Base-by-base conservation (phyloP, 2,797 vertebrate species). In the Enteromius viviparus region DNA sequence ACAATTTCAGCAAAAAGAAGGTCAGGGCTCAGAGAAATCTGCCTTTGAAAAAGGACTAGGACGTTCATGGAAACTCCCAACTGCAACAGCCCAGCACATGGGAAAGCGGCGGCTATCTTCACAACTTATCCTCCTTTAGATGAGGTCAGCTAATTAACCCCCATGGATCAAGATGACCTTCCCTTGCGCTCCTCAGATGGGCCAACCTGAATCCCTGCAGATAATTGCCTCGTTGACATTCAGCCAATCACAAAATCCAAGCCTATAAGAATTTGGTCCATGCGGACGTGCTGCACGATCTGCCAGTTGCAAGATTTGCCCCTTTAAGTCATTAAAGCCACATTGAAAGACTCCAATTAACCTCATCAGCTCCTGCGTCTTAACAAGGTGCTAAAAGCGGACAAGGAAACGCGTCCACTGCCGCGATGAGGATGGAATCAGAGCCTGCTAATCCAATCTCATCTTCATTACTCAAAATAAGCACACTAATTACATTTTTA, bases 401-500 rank as follows among this genome's bases (percentile, higher is more conserved):
- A 75, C 82, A 72, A 79, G 84, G 80, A 85, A 78, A 84, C 76
- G 83, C 71, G 32, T 84, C 49, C 84, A 74, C 83, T 71, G 74
- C 80, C 76, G 42, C 26, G 42, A 72, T 12, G 81, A 84, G 45
- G 85, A 85, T 1, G 83, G 6, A 78, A 85, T 83, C 86, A 80
- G 83, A 90, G 88, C 85, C 76, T 72, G 60, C 26, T 93, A 91
- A 93, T 93, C 91, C 85, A 89, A 91, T 93, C 91, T 89, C 88
- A 85, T 85, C 89, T 89, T 89, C 89, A 92, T 91, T 91, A 92
- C 81, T 83, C 89, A 86, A 91, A 85, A 91, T 92, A 91, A 92
- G 87, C 88, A 86, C 89, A 83, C 89, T 91, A 92, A 93, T 94
- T 91, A 90, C 83, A 91, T 93, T 91, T 91, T 92, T 88, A 87